Evolutionary conservation across 1,140 invertebrate genomes (phyloP).

Genomic region (Papilio polytes): DNA sequence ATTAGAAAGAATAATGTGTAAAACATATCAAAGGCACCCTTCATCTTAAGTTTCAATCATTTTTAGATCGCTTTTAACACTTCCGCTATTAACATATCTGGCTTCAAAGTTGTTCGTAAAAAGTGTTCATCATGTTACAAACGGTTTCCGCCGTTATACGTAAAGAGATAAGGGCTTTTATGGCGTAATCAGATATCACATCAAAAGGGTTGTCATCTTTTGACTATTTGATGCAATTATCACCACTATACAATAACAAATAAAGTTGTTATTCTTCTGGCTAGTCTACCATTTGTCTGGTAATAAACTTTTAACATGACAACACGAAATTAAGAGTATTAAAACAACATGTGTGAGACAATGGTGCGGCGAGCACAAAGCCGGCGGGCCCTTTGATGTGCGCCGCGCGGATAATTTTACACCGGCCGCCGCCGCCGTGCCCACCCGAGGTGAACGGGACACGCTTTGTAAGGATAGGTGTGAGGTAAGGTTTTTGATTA

Average conservation of each 20-base stretch:
- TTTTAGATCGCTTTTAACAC: conserved; percentile 57
- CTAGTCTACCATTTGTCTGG: conserved; percentile 36
- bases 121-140: conserved; percentile 23
- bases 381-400: conserved; percentile 67
- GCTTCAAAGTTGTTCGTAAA: neutral
- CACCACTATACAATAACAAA: neutral
- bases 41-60: conserved; percentile 27
- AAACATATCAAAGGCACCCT: conserved; percentile 41
- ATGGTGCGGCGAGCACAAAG: conserved; percentile 70
- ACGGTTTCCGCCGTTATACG: neutral
- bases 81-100: conserved; percentile 58
- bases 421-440: conserved; percentile 49
- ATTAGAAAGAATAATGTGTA: neutral
- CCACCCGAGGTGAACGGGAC: conserved; percentile 52
- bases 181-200: neutral
- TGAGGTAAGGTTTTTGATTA: conserved; percentile 27
- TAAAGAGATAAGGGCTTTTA: conserved; percentile 2
- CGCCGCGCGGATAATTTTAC: conserved; percentile 66
- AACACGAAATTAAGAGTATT: conserved; percentile 77
- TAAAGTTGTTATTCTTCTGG: conserved; percentile 42
- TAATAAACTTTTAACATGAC: conserved; percentile 78
- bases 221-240: neutral
- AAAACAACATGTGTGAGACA: conserved; percentile 76
- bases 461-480: conserved; percentile 40
- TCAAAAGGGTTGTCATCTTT: conserved; percentile 25